Percentiles rank a stretch among this genome's conserved stretches.
These are phyloP conservation scores for Brachynemurus nebulosus DNA, from an alignment of 2,888 invertebrate genomes.

Conservation along the genomic window DNA sequence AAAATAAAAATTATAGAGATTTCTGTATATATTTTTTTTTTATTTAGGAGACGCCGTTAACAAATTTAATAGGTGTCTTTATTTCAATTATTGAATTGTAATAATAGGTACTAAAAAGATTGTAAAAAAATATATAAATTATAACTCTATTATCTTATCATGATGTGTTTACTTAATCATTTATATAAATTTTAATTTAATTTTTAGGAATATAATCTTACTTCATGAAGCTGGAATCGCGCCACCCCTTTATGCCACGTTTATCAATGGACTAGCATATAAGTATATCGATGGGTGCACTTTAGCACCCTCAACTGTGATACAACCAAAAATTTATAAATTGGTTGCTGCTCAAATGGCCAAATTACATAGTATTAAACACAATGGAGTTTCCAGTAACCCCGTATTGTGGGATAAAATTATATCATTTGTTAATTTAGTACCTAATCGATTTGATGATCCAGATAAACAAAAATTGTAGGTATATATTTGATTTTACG, in stretches of 20 bases:
- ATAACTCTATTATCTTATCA: neutral
- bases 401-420: conserved; percentile 67
- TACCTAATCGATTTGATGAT: conserved; percentile 57
- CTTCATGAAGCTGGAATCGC: conserved; percentile 64
- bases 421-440: conserved; percentile 55
- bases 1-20: no score
- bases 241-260: conserved; percentile 77
- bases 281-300: conserved; percentile 73
- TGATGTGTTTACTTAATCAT: neutral
- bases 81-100: neutral
- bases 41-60: neutral
- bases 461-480: conserved; percentile 50
- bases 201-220: conserved; percentile 37
- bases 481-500: conserved; percentile 35
- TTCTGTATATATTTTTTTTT: neutral
- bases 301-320: conserved; percentile 49
- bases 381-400: conserved; percentile 22
- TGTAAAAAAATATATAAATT: neutral
- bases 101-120: neutral
- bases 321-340: conserved; percentile 49
- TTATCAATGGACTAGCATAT: conserved; percentile 88
- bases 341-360: conserved; percentile 74
- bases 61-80: neutral
- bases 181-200: neutral
- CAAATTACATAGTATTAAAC: conserved; percentile 55